A percentile compares a stretch with the other conserved stretches of the same genome.
Evolutionary conservation across 2,888 invertebrate genomes (phyloP).

Genomic region (Urechis unicinctus): DNA sequence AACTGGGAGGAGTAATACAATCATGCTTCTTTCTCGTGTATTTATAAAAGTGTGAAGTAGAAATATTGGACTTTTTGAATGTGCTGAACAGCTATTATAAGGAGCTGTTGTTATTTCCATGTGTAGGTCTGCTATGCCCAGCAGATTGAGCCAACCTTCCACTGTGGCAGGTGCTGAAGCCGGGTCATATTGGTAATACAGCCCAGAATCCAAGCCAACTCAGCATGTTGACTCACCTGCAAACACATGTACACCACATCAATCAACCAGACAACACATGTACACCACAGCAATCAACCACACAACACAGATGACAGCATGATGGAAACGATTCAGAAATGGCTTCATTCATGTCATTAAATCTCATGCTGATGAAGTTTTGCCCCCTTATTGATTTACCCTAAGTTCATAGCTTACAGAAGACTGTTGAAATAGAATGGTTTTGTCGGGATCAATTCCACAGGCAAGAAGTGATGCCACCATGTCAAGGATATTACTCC

Average conservation of each 20-base stretch:
- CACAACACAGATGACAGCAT: not conserved
- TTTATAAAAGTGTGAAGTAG: too few relatives aligned
- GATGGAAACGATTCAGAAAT: not conserved
- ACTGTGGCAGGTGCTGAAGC: constrained; percentile 73
- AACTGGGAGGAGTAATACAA: too few relatives aligned
- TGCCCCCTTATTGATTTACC: too few relatives aligned
- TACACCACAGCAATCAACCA: not conserved
- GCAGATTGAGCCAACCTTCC: constrained; percentile 60
- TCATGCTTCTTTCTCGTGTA: too few relatives aligned
- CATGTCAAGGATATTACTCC: constrained; percentile 64
- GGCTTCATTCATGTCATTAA: too few relatives aligned
- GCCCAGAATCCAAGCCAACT: constrained; percentile 80
- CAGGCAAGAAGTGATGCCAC: constrained; percentile 81
- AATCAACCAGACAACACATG: not conserved
- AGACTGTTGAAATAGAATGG: constrained; percentile 83
- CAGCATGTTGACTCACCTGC: constrained; percentile 71
- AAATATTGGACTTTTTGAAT: too few relatives aligned
- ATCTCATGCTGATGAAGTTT: too few relatives aligned
- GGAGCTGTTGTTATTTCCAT: too few relatives aligned
- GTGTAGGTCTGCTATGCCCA: too few relatives aligned
- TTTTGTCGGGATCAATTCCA: constrained; percentile 77
- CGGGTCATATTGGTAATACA: constrained; percentile 69
- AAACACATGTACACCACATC: constrained; percentile 3
- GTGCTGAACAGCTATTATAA: too few relatives aligned
- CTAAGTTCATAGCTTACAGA: too few relatives aligned